Evolutionary conservation across 1,140 invertebrate species (phyloP).

Genomic region (Nylanderia fulva): DNA sequence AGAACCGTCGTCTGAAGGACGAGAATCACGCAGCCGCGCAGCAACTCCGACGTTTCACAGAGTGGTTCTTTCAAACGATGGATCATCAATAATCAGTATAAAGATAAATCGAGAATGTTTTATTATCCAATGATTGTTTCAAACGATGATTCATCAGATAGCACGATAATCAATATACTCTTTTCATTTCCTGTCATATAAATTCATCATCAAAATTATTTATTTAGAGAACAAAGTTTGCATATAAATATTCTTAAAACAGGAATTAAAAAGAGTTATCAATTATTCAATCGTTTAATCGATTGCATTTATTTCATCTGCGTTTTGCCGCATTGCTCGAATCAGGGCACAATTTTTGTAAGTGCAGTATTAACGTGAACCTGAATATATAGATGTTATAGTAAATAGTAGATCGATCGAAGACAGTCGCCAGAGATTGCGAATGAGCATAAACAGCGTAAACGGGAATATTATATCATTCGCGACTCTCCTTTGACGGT

Average conservation of each 20-base stretch:
- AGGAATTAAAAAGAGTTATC: neutral
- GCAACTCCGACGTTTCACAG: conserved; percentile 95
- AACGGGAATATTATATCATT: neutral
- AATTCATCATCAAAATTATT: neutral
- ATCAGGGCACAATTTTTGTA: conserved; percentile 52
- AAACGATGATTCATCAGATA: neutral
- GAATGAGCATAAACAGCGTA: neutral
- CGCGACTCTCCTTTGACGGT: neutral
- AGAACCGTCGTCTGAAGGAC: conserved; percentile 94
- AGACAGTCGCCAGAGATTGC: neutral
- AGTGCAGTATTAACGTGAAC: conserved; percentile 81
- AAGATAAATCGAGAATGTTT: neutral
- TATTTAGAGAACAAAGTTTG: conserved; percentile 1
- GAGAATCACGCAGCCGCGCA: conserved; percentile 95
- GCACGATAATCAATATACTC: conserved; percentile 5
- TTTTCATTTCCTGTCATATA: conserved; percentile 18
- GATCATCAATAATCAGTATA: conserved; percentile 88
- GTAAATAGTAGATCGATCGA: conserved; percentile 7
- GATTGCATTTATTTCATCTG: conserved; percentile 13
- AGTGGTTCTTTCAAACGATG: conserved; percentile 97
- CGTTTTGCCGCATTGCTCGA: conserved; percentile 18
- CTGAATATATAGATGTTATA: conserved; percentile 36
- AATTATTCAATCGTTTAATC: neutral
- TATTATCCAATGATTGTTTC: conserved; percentile 2
- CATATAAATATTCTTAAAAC: neutral